Conservation (phyloP, 2,888 invertebrate species). For the Thymelicus lineola region DNA sequence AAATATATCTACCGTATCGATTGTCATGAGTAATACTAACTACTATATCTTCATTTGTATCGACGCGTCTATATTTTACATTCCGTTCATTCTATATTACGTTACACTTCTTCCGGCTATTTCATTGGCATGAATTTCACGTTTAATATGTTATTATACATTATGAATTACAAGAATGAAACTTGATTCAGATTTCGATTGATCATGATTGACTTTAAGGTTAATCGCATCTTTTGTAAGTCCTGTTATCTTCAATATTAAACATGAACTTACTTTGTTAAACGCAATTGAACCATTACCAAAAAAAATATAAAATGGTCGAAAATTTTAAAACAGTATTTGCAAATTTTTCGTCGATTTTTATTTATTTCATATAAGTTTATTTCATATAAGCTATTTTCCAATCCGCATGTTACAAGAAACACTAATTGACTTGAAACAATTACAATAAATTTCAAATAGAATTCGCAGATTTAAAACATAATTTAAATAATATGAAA, state of each 20-base stretch:
- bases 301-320: too few relatives aligned
- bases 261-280: neutral
- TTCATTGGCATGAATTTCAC: neutral
- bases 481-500: too few relatives aligned
- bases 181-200: neutral
- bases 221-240: neutral
- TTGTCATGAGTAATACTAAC: neutral
- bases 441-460: too few relatives aligned
- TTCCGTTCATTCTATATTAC: conserved; percentile 1
- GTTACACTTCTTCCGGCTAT: neutral
- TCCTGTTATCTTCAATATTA: neutral
- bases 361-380: too few relatives aligned
- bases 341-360: too few relatives aligned
- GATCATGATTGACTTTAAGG: neutral
- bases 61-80: neutral
- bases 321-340: too few relatives aligned
- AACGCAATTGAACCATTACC: neutral
- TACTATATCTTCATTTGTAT: neutral
- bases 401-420: too few relatives aligned
- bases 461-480: too few relatives aligned
- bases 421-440: too few relatives aligned
- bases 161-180: neutral
- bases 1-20: conserved; percentile 20
- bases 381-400: too few relatives aligned
- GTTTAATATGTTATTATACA: neutral